A percentile compares a stretch with the other conserved stretches of the same genome.
Conservation (phyloP, 2,113 vertebrate genomes). For the Montifringilla adamsi region DNA sequence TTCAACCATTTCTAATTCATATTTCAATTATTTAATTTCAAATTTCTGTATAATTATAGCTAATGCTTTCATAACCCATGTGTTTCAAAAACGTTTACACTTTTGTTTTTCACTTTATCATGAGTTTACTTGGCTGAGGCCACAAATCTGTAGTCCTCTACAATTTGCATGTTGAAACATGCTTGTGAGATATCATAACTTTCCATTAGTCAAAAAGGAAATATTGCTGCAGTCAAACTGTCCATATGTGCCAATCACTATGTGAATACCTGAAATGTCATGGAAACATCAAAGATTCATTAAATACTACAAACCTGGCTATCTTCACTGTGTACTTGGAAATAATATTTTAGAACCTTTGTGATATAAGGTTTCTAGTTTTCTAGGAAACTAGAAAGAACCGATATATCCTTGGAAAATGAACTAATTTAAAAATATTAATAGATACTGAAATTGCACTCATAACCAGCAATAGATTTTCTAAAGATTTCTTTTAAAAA, state of each 20-base stretch:
- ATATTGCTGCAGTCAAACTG: background rate
- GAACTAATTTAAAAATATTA: background rate
- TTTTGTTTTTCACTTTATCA: background rate
- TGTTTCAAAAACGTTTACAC: background rate
- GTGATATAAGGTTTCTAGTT: background rate
- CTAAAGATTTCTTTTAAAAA: background rate
- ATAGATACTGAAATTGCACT: background rate
- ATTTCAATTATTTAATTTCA: background rate
- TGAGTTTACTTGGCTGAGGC: background rate
- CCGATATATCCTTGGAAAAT: background rate
- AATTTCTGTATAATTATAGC: background rate
- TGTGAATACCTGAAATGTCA: background rate
- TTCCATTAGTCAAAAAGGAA: background rate
- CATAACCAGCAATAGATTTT: background rate
- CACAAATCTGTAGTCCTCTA: background rate
- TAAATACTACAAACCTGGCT: background rate
- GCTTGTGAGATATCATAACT: background rate
- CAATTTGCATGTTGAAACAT: background rate
- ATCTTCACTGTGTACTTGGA: background rate
- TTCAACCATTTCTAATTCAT: background rate
- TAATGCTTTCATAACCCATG: fast-evolving
- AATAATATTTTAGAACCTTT: background rate
- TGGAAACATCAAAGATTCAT: background rate
- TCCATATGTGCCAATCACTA: background rate
- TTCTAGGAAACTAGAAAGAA: background rate